Base-by-base conservation (phyloP, 2,888 invertebrate species). In the Ommatoiulus sabulosus region DNA sequence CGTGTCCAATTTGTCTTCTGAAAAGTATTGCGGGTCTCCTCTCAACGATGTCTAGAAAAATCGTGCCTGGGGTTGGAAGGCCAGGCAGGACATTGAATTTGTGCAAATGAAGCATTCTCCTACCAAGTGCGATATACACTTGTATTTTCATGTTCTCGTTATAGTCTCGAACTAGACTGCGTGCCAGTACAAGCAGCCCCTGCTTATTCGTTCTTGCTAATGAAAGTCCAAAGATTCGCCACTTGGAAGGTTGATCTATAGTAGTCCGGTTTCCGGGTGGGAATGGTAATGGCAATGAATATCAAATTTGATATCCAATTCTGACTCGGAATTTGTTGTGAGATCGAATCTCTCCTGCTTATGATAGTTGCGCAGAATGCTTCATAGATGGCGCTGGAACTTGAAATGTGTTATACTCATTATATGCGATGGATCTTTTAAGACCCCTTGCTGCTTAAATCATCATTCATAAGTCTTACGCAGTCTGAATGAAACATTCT, bases 1-100 rank as follows among this genome's bases (percentile, higher is more conserved):
- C 63, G 63, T 63, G 63, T 63, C 63, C 63, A 63, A 63, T 63
- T 63, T 63, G 63, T 63, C 63, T 63, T 63, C 63, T n/a, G 20
- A 20, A 63, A 63, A 20, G 63, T 63, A 63, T n/a, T 63, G 63
- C 63, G 4, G 63, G 63, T 63, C 63, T 63, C 63, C 63, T 63
- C 63, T 63, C 63, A 63, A 63, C 63, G 8, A 20, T 63, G 63
- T 63, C 63, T 63, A 20, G 63, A 63, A 63, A 63, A 63, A 63
- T 63, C 63, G 63, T 57, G 20, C 20, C 20, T 63, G 63, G 63
- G 63, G 63, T 4, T 63, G 63, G 63, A 63, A 63, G 63, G 63
- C 63, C 63, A 63, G 63, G 20, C 63, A 4, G 63, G 15, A 63
- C 20, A 63, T 63, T 20, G 63, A 63, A 63, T 63, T 63, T 63